Percentiles rank a stretch among this genome's conserved stretches.
Conservation (phyloP, 2,113 vertebrate genomes). For the Sceloporus tristichus region DNA sequence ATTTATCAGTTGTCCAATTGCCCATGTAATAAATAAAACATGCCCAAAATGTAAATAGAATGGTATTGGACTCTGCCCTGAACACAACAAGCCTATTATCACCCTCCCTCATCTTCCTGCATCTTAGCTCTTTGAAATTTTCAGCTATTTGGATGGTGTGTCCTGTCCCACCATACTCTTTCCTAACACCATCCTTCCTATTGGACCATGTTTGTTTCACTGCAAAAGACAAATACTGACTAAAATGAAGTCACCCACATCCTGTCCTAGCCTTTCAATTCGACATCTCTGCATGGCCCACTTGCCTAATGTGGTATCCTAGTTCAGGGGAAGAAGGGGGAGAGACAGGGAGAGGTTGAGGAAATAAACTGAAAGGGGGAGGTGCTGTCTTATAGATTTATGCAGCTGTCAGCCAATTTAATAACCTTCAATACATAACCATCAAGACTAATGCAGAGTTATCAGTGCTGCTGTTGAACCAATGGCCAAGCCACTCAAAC, state of each 20-base stretch:
- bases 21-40: too few species aligned
- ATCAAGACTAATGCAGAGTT: constrained; percentile 32
- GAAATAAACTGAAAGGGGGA: not conserved
- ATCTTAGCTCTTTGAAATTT: fast-evolving
- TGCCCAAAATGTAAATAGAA: too few species aligned
- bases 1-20: too few species aligned
- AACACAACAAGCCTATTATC: not conserved
- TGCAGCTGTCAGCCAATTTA: constrained; percentile 39
- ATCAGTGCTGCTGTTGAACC: constrained; percentile 14
- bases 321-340: not conserved
- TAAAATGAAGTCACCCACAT: not conserved
- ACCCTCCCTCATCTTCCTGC: not conserved
- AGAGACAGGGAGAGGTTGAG: not conserved
- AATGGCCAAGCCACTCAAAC: not conserved
- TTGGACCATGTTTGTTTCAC: not conserved
- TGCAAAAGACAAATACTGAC: not conserved
- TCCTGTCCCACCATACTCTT: not conserved
- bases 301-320: not conserved
- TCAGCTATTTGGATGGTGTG: too few species aligned
- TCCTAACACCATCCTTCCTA: not conserved
- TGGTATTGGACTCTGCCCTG: too few species aligned
- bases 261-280: not conserved
- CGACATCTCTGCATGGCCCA: not conserved
- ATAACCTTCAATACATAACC: constrained; percentile 14
- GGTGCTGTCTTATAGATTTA: constrained; percentile 20